These are phyloP conservation scores for Hippasteria phrygiana DNA, from an alignment of 53 echinoderm and acorn worm genomes.

Conservation along the genomic window DNA sequence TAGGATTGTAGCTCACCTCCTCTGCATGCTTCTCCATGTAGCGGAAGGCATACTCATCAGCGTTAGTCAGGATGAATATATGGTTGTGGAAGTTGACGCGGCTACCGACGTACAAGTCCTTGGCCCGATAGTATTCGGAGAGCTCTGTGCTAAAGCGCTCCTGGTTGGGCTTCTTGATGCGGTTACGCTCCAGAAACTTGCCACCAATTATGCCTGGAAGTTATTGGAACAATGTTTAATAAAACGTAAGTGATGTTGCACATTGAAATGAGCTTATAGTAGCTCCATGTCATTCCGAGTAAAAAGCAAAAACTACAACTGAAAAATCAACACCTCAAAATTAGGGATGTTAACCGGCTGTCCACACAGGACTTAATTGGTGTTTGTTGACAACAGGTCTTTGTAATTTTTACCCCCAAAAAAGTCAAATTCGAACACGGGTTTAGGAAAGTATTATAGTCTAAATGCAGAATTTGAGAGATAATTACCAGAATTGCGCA, in stretches of 20 bases:
- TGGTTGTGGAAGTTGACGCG: constrained; percentile 89
- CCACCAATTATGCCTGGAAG: constrained; percentile 88
- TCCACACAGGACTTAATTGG: too few species aligned
- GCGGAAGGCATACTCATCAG: constrained; percentile 92
- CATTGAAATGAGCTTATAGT: too few species aligned
- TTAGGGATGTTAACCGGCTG: too few species aligned
- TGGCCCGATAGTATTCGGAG: constrained; percentile 82
- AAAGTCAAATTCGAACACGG: background rate
- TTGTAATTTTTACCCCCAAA: too few species aligned
- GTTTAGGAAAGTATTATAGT: background rate
- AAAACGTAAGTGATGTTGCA: too few species aligned
- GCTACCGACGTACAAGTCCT: constrained; percentile 90
- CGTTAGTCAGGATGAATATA: constrained; percentile 87
- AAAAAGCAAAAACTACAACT: too few species aligned
- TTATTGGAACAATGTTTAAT: background rate
- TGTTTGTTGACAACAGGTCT: too few species aligned
- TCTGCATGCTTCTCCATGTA: constrained; percentile 88
- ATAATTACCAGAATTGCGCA: constrained; percentile 88
- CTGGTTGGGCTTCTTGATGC: constrained; percentile 95
- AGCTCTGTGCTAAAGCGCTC: constrained; percentile 81
- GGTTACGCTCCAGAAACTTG: constrained; percentile 87
- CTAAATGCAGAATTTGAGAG: background rate
- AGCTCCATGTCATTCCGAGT: too few species aligned
- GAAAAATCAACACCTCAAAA: too few species aligned
- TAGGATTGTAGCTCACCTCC: constrained; percentile 75